Evolutionary conservation across 2,113 vertebrate genomes (phyloP).

Genomic region (Malurus melanocephalus): DNA sequence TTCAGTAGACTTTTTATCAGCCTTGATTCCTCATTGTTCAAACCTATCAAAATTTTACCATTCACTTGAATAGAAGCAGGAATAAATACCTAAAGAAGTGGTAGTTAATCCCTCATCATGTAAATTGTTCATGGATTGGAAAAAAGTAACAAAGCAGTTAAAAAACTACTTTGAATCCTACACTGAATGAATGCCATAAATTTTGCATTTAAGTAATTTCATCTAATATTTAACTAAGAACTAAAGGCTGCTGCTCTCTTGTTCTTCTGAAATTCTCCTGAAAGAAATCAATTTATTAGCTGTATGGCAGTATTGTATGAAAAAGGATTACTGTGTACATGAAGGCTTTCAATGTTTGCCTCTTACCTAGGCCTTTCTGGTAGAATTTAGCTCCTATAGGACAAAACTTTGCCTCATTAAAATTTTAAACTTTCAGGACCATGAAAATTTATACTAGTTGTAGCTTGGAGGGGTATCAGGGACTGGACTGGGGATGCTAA

Average conservation of each 20-base stretch:
- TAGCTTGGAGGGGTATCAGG: neutral
- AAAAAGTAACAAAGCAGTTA: neutral
- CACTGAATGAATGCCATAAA: neutral
- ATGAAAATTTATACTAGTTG: neutral
- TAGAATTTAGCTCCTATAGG: neutral
- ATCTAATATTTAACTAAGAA: neutral
- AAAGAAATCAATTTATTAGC: neutral
- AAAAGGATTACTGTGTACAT: neutral
- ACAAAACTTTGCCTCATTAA: neutral
- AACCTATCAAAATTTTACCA: neutral
- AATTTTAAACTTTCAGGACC: neutral
- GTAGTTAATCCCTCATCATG: neutral
- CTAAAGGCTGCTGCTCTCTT: neutral
- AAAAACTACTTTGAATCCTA: neutral
- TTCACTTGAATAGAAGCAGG: neutral
- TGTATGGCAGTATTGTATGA: neutral
- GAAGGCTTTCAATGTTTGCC: neutral
- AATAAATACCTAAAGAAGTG: neutral
- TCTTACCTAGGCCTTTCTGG: neutral
- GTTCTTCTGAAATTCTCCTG: neutral
- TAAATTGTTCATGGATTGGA: neutral
- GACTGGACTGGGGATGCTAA: neutral
- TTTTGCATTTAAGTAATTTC: neutral
- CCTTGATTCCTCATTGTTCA: neutral
- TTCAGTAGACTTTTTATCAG: neutral